Base-by-base conservation (phyloP, 2,888 invertebrate species). In the Sphaerophoria taeniata region DNA sequence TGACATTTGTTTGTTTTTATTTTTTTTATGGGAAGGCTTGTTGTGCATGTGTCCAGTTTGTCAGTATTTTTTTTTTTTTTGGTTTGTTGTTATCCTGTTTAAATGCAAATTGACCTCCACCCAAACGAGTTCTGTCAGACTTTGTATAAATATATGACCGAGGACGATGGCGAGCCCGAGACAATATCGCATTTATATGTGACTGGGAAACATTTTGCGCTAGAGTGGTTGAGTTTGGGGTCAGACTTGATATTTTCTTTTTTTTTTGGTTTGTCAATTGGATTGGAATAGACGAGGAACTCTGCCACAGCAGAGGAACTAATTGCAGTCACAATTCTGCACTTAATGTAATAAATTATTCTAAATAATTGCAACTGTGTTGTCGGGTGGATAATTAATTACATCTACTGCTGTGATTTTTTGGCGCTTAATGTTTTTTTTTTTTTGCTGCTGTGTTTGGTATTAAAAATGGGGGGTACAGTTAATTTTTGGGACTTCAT, bases 331-430 rank as follows among this genome's bases (percentile, higher is more conserved):
- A 80, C 61, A 74, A 70, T 39, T 76, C 47, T 65, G 53, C 47
- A 60, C 51, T 76, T 61, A 39, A 69, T 14, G 82, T 73, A 72
- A 82, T 82, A 82, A 77, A 82, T 82, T 77, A 77, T 77, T 77
- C 82, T 69, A 82, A 82, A 67, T 82, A 77, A 82, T 82, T 82
- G 79, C 74, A 47, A 67, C 74, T 80, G 79, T 80, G 79, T 80
- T 80, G 77, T 73, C 77, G 72, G 69, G 24, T 24, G 43, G 67
- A 69, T 77, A 82, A 82, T 82, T 82, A 82, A 82, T 82, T 82
- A 63, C 72, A 73, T 67, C n/a, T 24, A 24, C 56, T 67, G 82
- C 56, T 63, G 73, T 55, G 81, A 77, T 76, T 76, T 76, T 81
- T 73, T 53, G 4, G 24, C 51, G 34, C 1, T 16, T n/a, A 47